phyloP scores from a whole-genome alignment of 2,113 vertebrate species.

The Erythrolamprus reginae region DNA sequence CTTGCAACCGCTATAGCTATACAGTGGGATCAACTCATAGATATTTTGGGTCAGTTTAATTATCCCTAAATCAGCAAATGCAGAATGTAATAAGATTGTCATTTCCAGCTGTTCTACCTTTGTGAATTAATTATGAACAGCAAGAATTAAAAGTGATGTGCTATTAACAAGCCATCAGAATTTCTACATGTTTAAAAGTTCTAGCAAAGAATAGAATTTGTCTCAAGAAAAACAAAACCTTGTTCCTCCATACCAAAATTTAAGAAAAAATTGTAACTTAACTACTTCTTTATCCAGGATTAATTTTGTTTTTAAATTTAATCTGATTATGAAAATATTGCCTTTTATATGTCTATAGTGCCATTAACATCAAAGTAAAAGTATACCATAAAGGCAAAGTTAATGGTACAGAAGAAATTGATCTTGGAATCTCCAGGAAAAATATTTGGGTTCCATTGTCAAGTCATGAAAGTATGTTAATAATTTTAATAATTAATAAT shows the following conservation, averaged over 20 bases:
- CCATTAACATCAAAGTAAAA: background rate
- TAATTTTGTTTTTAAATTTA: background rate
- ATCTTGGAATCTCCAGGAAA: background rate
- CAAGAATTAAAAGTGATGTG: conserved; percentile 1
- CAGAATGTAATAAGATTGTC: conserved; percentile 3
- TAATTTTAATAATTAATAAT: background rate
- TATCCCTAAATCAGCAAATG: background rate
- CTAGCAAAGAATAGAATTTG: background rate
- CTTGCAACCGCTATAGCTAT: background rate
- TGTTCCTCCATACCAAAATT: background rate
- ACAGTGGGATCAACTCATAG: background rate
- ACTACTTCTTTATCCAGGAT: background rate
- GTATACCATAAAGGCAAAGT: background rate
- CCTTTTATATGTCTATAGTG: background rate
- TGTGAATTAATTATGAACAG: conserved; percentile 4
- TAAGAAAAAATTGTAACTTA: background rate
- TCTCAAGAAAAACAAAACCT: background rate
- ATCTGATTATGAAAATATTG: background rate
- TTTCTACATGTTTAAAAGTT: background rate
- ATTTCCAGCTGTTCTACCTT: background rate
- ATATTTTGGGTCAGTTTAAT: conserved; percentile 5
- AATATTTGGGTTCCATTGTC: conserved; percentile 5
- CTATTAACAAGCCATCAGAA: background rate
- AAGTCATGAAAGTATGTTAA: conserved; percentile 10
- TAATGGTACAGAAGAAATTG: background rate